These are phyloP conservation scores for Pogonomyrmex barbatus DNA, from an alignment of 1,140 invertebrate species.

Conservation along the genomic window DNA sequence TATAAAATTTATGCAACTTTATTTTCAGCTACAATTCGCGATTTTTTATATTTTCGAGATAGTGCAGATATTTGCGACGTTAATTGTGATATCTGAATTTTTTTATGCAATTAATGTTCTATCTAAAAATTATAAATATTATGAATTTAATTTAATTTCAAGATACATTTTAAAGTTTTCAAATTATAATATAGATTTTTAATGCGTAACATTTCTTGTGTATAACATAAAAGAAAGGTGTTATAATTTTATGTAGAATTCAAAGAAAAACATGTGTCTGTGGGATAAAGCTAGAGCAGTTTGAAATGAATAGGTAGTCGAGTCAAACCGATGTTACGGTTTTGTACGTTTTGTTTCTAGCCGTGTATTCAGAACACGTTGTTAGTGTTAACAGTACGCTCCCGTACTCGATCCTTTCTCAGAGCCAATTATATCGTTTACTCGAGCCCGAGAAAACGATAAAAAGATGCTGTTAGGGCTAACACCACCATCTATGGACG, in stretches of 20 bases:
- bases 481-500: not conserved
- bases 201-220: not conserved
- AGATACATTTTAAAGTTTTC: not conserved
- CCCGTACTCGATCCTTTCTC: not conserved
- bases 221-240: not conserved
- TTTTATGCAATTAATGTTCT: not conserved
- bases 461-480: slow-evolving; percentile 46
- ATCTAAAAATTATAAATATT: not conserved
- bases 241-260: not conserved
- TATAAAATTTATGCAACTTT: not conserved
- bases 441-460: slow-evolving; percentile 43
- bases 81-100: not conserved
- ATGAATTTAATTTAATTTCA: not conserved
- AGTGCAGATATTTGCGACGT: not conserved
- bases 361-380: slow-evolving; percentile 54
- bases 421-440: slow-evolving; percentile 57
- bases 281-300: slow-evolving; percentile 29
- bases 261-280: slow-evolving; percentile 26
- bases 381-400: slow-evolving; percentile 45
- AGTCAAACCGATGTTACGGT: slow-evolving; percentile 14
- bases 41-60: not conserved
- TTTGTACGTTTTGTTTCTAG: slow-evolving; percentile 27
- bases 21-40: not conserved
- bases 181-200: not conserved
- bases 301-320: slow-evolving; percentile 38